phyloP scores from a whole-genome alignment of 2,888 invertebrate genomes.

The Volucella bombylans region DNA sequence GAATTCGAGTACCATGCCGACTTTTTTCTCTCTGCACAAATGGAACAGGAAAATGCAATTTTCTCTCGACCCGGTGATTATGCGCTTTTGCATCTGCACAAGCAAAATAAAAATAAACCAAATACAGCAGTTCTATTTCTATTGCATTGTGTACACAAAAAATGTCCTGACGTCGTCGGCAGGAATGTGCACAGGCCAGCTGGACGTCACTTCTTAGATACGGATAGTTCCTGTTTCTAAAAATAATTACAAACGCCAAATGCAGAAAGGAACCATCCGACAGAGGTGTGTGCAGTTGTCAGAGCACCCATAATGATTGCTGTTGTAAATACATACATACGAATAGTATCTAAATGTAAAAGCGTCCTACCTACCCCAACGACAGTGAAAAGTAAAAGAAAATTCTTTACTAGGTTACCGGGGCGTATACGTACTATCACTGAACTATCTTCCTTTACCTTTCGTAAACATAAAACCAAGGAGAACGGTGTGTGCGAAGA shows the following conservation, averaged over 20 bases:
- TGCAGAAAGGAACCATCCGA: conserved; percentile 37
- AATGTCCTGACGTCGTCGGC: conserved; percentile 64
- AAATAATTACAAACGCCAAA: conserved; percentile 59
- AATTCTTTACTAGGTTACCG: conserved; percentile 51
- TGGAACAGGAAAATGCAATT: conserved; percentile 28
- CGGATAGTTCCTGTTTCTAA: conserved; percentile 48
- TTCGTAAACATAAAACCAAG: conserved; percentile 64
- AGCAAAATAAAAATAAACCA: conserved; percentile 7
- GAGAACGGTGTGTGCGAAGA: conserved; percentile 1
- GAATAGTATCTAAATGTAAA: background rate
- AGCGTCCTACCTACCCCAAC: conserved; percentile 72
- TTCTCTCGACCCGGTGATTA: conserved; percentile 52
- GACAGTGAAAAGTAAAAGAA: conserved; percentile 14
- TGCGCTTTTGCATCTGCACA: conserved; percentile 52
- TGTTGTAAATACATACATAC: conserved; percentile 3
- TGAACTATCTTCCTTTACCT: conserved; percentile 45
- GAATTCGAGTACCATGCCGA: background rate
- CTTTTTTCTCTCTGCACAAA: conserved; percentile 16
- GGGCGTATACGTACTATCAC: conserved; percentile 69
- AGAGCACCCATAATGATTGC: background rate
- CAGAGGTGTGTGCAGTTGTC: conserved; percentile 17
- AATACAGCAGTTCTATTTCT: conserved; percentile 26
- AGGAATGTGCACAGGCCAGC: conserved; percentile 63
- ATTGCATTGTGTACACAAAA: conserved; percentile 26
- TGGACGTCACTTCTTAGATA: conserved; percentile 65